Percentiles rank a stretch among this genome's conserved stretches.
phyloP scores from a whole-genome alignment of 2,888 invertebrate species.

The Lobophora halterata region DNA sequence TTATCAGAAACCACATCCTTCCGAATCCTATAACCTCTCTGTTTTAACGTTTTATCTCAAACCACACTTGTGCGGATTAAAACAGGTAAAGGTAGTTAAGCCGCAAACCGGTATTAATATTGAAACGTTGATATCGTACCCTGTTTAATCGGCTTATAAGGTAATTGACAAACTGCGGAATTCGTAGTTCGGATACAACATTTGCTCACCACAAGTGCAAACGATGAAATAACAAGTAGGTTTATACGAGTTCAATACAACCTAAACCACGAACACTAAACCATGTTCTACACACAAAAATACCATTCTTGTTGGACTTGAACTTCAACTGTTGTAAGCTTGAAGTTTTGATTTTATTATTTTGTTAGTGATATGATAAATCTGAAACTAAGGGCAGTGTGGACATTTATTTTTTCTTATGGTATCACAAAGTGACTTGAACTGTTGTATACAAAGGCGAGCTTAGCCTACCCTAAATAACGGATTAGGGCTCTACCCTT shows the following conservation, averaged over 20 bases:
- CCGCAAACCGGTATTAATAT: constrained; percentile 22
- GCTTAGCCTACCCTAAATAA: constrained; percentile 27
- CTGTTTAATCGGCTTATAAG: constrained; percentile 19
- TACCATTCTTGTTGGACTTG: too few relatives aligned
- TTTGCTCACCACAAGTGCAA: constrained; percentile 15
- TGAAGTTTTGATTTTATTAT: too few relatives aligned
- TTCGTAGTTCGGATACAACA: constrained; percentile 15
- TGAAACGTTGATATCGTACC: constrained; percentile 20
- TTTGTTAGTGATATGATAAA: too few relatives aligned
- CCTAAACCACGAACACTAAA: too few relatives aligned
- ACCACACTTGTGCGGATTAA: constrained; percentile 11
- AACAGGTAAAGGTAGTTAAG: constrained; percentile 15
- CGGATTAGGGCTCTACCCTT: constrained; percentile 28
- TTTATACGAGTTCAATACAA: too few relatives aligned
- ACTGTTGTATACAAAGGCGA: constrained; percentile 15
- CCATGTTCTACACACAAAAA: too few relatives aligned
- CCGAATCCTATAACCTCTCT: constrained; percentile 6
- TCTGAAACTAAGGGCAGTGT: too few relatives aligned
- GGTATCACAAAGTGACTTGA: constrained; percentile 3
- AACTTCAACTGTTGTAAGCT: too few relatives aligned
- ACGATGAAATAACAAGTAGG: constrained; percentile 13
- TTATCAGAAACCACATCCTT: constrained; percentile 1
- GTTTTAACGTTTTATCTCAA: constrained; percentile 7
- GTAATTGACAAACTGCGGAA: constrained; percentile 24
- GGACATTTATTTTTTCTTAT: too few relatives aligned